A percentile compares a stretch with the other conserved stretches of the same genome.
These are phyloP conservation scores for Melanotaenia boesemani DNA, from an alignment of 2,797 vertebrate species.

Conservation along the genomic window DNA sequence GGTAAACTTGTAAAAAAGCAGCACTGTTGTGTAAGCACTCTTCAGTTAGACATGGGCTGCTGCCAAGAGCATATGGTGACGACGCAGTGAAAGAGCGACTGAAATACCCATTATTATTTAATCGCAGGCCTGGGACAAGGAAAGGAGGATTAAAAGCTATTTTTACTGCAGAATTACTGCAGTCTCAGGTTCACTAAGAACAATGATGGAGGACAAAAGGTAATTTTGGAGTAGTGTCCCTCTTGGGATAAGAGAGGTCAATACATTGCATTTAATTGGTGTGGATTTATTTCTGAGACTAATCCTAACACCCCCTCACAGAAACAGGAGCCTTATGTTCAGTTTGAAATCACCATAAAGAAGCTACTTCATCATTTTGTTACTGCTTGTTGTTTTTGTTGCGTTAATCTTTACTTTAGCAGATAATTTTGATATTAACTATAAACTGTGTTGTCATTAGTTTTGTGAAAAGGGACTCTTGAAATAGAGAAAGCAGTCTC, in stretches of 20 bases:
- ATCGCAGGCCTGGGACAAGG: conserved; percentile 65
- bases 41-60: conserved; percentile 13
- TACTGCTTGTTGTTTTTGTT: not conserved
- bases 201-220: conserved; percentile 69
- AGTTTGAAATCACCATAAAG: not conserved
- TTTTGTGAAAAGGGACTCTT: not conserved
- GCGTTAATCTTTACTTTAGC: not conserved
- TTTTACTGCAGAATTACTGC: conserved; percentile 68
- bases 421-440: not conserved
- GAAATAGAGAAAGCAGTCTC: no score
- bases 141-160: conserved; percentile 76
- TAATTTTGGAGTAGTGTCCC: conserved; percentile 65
- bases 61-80: conserved; percentile 57
- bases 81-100: conserved; percentile 39
- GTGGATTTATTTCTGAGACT: conserved; percentile 51
- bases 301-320: conserved; percentile 44
- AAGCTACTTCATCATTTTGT: not conserved
- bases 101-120: conserved; percentile 76
- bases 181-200: conserved; percentile 73
- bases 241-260: conserved; percentile 56
- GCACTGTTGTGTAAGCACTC: conserved; percentile 50
- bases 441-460: not conserved
- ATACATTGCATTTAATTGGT: conserved; percentile 47
- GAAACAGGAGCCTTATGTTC: conserved; percentile 13
- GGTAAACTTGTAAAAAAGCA: conserved; percentile 63